Conservation (phyloP, 1,140 invertebrate species). For the Cotesia vestalis region DNA sequence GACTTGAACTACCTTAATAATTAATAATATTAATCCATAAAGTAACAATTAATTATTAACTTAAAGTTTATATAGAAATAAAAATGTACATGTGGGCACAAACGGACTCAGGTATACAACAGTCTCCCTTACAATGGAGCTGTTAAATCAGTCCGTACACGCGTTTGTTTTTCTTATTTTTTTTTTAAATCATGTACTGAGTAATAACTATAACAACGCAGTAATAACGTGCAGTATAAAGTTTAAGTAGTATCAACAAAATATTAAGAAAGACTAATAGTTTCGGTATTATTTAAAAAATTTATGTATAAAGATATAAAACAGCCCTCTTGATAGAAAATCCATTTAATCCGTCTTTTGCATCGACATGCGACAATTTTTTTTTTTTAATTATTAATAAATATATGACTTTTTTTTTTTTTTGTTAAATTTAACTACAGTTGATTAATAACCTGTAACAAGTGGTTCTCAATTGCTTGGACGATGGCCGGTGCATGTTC, state of each 20-base stretch:
- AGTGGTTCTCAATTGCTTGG: constrained; percentile 90
- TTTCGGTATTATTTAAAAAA: no score
- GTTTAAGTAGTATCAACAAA: no score
- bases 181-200: neutral
- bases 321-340: no score
- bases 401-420: neutral
- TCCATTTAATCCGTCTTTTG: no score
- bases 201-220: neutral
- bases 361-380: no score
- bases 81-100: neutral
- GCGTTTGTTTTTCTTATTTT: neutral
- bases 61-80: neutral
- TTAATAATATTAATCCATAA: no score
- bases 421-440: constrained; percentile 46
- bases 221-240: no score
- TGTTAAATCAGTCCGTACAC: neutral
- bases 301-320: no score
- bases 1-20: neutral
- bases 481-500: constrained; percentile 88
- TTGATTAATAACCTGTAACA: constrained; percentile 82
- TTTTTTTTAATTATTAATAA: no score
- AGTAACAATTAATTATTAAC: no score
- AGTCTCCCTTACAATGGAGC: constrained; percentile 10
- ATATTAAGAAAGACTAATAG: no score
- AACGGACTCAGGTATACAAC: neutral